These are phyloP conservation scores for Parelbella ahira DNA, from an alignment of 2,888 invertebrate genomes.

Conservation along the genomic window DNA sequence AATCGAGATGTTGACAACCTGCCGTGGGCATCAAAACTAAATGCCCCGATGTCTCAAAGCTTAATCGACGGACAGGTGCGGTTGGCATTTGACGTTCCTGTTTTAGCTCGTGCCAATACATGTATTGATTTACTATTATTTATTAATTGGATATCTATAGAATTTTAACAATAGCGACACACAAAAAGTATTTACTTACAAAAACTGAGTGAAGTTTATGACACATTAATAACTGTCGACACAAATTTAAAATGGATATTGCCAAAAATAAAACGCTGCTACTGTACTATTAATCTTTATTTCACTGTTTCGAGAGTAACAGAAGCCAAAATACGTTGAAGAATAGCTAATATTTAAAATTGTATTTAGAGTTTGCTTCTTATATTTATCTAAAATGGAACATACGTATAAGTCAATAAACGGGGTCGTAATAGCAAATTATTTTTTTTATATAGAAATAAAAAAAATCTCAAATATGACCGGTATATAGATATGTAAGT, in stretches of 20 bases:
- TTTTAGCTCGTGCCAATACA: background rate
- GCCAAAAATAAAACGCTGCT: background rate
- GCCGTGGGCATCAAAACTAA: conserved; percentile 43
- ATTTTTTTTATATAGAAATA: no score
- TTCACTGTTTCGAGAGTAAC: background rate
- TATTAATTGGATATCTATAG: no score
- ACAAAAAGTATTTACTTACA: no score
- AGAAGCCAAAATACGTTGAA: no score
- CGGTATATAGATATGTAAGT: no score
- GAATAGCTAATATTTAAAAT: no score
- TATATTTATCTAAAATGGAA: no score
- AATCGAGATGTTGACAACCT: conserved; percentile 27
- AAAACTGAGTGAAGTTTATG: background rate
- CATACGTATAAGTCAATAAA: no score
- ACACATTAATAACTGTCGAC: background rate
- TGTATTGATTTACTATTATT: conserved; percentile 1
- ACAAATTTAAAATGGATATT: background rate
- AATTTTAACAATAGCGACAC: no score
- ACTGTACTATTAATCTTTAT: background rate
- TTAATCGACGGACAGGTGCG: conserved; percentile 70
- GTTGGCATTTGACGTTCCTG: conserved; percentile 42
- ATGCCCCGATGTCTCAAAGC: conserved; percentile 49
- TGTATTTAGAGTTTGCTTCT: no score
- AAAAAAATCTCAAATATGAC: no score
- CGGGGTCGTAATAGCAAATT: no score